These are phyloP conservation scores for Callipepla squamata DNA, from an alignment of 2,113 vertebrate genomes.

Conservation along the genomic window DNA sequence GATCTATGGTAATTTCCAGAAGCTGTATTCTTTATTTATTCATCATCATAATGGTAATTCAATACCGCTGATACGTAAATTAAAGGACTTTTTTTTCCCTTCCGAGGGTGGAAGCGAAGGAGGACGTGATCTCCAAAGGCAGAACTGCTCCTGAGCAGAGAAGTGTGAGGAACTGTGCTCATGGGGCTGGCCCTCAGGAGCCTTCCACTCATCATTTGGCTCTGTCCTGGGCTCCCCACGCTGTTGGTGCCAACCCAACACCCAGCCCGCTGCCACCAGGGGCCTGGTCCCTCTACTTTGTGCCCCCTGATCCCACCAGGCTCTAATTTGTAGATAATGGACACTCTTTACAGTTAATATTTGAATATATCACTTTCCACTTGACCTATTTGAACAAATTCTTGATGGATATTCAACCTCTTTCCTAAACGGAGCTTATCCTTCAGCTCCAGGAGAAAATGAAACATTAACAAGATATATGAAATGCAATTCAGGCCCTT, in stretches of 20 bases:
- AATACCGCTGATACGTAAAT: background rate
- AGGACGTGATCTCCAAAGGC: background rate
- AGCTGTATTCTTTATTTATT: slow-evolving; percentile 46
- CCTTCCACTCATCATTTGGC: background rate
- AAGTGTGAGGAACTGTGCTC: background rate
- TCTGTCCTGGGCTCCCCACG: background rate
- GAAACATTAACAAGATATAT: slow-evolving; percentile 20
- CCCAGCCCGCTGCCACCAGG: background rate
- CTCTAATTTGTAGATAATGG: slow-evolving; percentile 23
- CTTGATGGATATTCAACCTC: slow-evolving; percentile 21
- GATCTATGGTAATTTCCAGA: slow-evolving; percentile 51
- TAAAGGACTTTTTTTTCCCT: background rate
- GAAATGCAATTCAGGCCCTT: background rate
- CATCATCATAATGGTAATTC: slow-evolving; percentile 3
- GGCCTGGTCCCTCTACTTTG: background rate
- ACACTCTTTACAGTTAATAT: background rate
- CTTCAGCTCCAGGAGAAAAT: background rate
- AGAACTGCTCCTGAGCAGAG: background rate
- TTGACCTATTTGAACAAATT: slow-evolving; percentile 48
- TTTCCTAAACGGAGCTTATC: background rate
- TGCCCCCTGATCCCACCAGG: background rate
- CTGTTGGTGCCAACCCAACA: background rate
- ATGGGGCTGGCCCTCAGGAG: background rate
- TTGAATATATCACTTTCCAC: slow-evolving; percentile 19
- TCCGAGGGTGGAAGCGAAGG: background rate